phyloP scores from a whole-genome alignment of 2,113 vertebrate species.

The Aix galericulata region DNA sequence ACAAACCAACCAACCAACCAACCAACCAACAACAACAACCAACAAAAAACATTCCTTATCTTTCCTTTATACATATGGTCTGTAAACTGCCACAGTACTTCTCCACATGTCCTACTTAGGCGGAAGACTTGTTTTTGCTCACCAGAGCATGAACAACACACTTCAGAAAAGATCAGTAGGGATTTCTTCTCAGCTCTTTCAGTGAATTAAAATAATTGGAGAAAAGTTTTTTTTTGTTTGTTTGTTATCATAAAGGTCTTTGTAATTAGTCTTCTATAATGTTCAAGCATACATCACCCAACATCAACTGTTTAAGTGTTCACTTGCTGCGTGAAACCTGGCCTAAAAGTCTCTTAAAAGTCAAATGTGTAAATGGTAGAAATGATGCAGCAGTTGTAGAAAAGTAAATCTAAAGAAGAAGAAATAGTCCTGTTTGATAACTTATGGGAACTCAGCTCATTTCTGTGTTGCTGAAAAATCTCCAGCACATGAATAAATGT shows the following conservation, averaged over 20 bases:
- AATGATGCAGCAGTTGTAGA: background rate
- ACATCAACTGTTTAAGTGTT: background rate
- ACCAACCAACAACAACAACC: background rate
- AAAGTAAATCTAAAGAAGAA: background rate
- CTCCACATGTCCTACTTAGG: background rate
- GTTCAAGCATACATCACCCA: background rate
- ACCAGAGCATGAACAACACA: background rate
- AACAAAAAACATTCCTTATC: background rate
- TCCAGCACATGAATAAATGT: background rate
- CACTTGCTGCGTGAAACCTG: background rate
- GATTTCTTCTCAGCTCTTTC: background rate
- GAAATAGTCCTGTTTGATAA: background rate
- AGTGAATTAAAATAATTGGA: background rate
- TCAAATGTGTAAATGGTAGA: background rate
- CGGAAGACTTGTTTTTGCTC: background rate
- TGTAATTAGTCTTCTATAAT: background rate
- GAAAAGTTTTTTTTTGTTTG: background rate
- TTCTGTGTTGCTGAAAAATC: background rate
- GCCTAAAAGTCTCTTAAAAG: background rate
- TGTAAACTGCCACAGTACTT: background rate
- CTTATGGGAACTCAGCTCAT: background rate
- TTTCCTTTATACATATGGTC: background rate
- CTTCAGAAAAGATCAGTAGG: background rate
- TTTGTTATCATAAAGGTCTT: background rate
- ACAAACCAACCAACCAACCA: no score